Evolutionary conservation across 2,113 vertebrate genomes (phyloP).

Genomic region (Connochaetes taurinus): DNA sequence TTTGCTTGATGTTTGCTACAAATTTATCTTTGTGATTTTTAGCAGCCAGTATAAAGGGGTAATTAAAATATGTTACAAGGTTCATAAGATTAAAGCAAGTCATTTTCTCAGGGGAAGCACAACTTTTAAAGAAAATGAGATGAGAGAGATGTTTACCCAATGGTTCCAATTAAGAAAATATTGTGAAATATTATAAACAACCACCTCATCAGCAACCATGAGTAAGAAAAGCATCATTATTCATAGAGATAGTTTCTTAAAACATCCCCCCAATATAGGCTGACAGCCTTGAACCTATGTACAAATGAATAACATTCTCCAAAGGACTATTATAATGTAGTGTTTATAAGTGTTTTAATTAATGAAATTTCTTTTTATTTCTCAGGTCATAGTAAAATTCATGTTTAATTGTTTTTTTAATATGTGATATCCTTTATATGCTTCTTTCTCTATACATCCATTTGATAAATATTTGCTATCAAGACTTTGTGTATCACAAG

Average conservation of each 20-base stretch:
- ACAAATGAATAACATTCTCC: not conserved
- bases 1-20: not conserved
- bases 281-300: not conserved
- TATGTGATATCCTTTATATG: not conserved
- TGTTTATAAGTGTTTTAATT: not conserved
- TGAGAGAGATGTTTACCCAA: not conserved
- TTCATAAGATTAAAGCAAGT: not conserved
- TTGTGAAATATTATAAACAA: not conserved
- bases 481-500: not conserved
- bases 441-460: not conserved
- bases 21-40: constrained; percentile 21
- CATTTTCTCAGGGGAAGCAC: not conserved
- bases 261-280: not conserved
- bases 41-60: not conserved
- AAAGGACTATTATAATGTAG: not conserved
- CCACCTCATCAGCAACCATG: not conserved
- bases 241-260: not conserved
- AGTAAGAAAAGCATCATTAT: not conserved
- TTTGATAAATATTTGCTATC: not conserved
- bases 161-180: constrained; percentile 11
- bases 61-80: not conserved
- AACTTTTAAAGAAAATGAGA: constrained; percentile 11
- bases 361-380: not conserved
- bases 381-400: not conserved
- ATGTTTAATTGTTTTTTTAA: not conserved